A percentile compares a stretch with the other conserved stretches of the same genome.
phyloP scores from a whole-genome alignment of 1,140 invertebrate species.

The Harpegnathos saltator region DNA sequence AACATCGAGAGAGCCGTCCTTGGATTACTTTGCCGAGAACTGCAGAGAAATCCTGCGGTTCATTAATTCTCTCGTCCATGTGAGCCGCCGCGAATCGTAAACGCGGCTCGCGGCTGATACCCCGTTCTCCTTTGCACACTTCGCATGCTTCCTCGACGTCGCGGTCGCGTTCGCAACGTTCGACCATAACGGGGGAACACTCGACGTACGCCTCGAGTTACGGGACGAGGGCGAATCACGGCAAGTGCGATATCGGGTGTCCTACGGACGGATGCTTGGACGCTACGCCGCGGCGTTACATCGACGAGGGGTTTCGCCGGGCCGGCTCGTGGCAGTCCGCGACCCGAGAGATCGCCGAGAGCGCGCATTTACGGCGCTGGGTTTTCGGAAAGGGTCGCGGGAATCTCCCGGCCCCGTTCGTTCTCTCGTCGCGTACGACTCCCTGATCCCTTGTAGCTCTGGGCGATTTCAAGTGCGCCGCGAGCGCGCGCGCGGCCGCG shows the following conservation, averaged over 20 bases:
- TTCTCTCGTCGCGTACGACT: too few relatives aligned
- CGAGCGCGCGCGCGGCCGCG: too few relatives aligned
- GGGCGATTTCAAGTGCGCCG: not conserved
- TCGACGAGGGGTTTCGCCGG: conserved; percentile 38
- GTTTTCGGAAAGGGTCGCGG: conserved; percentile 11
- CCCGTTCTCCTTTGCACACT: not conserved
- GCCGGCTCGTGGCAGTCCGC: not conserved
- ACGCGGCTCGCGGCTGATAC: conserved; percentile 12
- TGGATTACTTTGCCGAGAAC: conserved; percentile 19
- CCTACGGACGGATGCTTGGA: conserved; percentile 57
- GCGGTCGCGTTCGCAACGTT: conserved; percentile 15
- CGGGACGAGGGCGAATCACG: conserved; percentile 71
- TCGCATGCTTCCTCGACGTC: conserved; percentile 13
- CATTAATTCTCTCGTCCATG: not conserved
- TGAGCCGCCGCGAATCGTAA: too few relatives aligned
- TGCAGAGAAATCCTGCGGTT: not conserved
- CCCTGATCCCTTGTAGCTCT: conserved; percentile 10
- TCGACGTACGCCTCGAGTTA: conserved; percentile 63
- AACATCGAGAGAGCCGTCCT: not conserved
- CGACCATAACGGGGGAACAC: conserved; percentile 5
- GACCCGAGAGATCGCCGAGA: conserved; percentile 37
- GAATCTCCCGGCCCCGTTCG: too few relatives aligned
- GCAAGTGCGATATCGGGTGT: conserved; percentile 78
- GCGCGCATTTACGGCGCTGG: not conserved
- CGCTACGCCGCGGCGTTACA: conserved; percentile 27